Percentiles rank a stretch among this genome's conserved stretches.
Conservation (phyloP, 2,888 invertebrate genomes). For the Leucania comma region DNA sequence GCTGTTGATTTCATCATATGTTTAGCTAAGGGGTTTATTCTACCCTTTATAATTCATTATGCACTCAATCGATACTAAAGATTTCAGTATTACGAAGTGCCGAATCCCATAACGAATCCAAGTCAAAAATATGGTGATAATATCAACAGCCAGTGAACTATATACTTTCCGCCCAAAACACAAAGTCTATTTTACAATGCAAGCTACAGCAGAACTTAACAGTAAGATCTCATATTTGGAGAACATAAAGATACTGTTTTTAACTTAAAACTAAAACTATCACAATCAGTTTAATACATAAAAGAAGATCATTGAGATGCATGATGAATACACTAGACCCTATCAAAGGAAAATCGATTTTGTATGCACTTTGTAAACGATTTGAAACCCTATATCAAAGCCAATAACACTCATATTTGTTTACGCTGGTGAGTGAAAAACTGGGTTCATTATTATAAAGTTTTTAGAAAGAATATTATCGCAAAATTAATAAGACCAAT, state of each 20-base stretch:
- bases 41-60: background rate
- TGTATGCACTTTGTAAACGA: background rate
- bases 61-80: background rate
- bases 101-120: background rate
- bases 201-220: conserved; percentile 1
- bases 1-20: background rate
- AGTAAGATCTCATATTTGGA: background rate
- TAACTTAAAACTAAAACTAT: conserved; percentile 62
- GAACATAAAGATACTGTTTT: conserved; percentile 2
- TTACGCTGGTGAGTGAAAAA: background rate
- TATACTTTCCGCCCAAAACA: background rate
- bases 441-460: background rate
- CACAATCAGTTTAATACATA: conserved; percentile 60
- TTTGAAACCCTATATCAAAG: background rate
- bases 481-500: no score
- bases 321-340: conserved; percentile 17
- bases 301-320: conserved; percentile 59
- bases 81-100: background rate
- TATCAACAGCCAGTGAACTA: background rate
- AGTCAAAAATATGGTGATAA: background rate
- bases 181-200: background rate
- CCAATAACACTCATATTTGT: background rate
- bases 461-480: background rate
- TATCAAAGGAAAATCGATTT: conserved; percentile 5
- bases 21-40: background rate